Percentiles rank a stretch among this genome's conserved stretches.
Conservation (phyloP, 92 coral and sea anemone genomes). For the Phymanthus crucifer region DNA sequence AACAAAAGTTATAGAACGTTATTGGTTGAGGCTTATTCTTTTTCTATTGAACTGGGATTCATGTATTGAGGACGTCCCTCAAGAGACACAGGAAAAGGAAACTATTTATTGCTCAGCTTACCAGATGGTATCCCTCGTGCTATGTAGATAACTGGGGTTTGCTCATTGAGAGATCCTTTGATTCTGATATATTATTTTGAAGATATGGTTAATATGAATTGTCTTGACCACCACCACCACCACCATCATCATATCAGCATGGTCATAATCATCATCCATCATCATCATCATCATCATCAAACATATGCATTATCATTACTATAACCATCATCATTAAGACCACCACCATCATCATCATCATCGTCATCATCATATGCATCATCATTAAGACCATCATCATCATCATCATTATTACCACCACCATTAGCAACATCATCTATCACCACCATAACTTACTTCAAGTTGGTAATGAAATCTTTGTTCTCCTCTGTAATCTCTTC, state of each 20-base stretch:
- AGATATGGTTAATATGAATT: background rate
- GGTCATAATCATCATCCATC: background rate
- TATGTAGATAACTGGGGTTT: conserved; percentile 36
- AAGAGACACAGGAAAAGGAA: background rate
- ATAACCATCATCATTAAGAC: background rate
- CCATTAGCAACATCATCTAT: background rate
- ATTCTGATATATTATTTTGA: background rate
- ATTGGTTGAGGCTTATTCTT: background rate
- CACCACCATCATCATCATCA: conserved; percentile 5
- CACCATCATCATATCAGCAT: no score
- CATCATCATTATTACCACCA: background rate
- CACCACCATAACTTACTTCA: conserved; percentile 23
- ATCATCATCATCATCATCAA: background rate
- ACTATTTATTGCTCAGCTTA: background rate
- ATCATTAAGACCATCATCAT: background rate
- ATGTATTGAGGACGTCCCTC: background rate
- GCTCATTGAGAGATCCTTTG: conserved; percentile 41
- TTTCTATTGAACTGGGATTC: background rate
- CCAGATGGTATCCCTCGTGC: conserved; percentile 29
- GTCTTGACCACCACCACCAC: background rate
- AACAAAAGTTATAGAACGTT: background rate
- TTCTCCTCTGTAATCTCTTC: conserved; percentile 16
- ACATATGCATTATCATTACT: background rate
- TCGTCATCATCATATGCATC: background rate
- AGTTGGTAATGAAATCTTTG: conserved; percentile 22